Base-by-base conservation (phyloP, 2,113 vertebrate genomes). In the Aptenodytes forsteri region DNA sequence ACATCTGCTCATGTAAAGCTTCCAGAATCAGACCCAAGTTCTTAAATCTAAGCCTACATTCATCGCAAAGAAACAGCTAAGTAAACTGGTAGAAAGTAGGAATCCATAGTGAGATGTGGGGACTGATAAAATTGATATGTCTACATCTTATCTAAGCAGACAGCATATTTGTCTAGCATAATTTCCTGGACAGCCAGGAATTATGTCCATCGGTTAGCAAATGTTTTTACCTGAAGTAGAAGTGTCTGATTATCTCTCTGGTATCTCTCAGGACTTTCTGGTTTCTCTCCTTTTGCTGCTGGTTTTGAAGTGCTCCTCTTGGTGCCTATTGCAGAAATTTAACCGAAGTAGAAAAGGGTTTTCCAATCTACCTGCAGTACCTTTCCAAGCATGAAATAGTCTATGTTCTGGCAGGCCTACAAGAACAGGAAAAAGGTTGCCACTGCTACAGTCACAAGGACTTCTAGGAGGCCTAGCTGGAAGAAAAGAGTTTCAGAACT, bases 181-280 rank as follows among this genome's bases (percentile, higher is more conserved):
- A 70, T 59, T 83, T 69, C n/a, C 72, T 81, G 44, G n/a, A 56
- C 13, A 73, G 66, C 16, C 23, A 93, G 26, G 58, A 87, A 62
- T 27, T n/a, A 38, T 1, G 6, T 25, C 25, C 34, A 30, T 71
- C 11, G 16, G 14, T 58, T 81, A 69, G 47, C 7, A 87, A 19
- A 73, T 64, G 40, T 18, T 81, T 79, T 94, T 96, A 99, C 99
- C 99, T 99, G 99, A 9, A 99, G 97, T 46, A 99, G 81, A 47
- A 99, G 98, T 3, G 98, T 98, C 93, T 99, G 98, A 73, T 98
- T 96, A n/a, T 99, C 98, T 50, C 86, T 98, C 75, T 97, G 98
- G 73, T 98, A 98, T 15, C 98, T 98, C 82, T 98, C 98, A 87
- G 98, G 89, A 83, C n/a, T 78, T 85, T 36, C 98, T 87, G 97